These are phyloP conservation scores for Stomatorhinus ivindoensis DNA, from an alignment of 2,113 vertebrate genomes.

Conservation along the genomic window DNA sequence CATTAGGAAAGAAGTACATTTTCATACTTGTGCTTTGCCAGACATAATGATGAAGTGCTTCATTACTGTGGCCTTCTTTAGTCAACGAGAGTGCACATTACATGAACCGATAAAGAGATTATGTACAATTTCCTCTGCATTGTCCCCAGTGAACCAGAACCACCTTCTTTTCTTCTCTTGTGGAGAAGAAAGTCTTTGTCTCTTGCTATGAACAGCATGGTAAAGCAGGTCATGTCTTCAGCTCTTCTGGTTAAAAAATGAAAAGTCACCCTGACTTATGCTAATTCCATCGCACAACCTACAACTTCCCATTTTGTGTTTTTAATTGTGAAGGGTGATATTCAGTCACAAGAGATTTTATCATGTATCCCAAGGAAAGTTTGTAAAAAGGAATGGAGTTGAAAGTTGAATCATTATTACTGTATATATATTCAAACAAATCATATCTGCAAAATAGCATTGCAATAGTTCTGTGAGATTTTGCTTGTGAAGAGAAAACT, in stretches of 20 bases:
- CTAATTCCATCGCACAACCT: background rate
- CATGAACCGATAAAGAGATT: background rate
- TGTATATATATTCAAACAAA: background rate
- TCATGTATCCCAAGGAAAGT: background rate
- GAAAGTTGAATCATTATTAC: background rate
- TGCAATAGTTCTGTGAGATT: background rate
- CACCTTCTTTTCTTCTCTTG: background rate
- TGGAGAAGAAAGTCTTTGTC: background rate
- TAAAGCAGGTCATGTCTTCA: slow-evolving; percentile 3
- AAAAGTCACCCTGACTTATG: background rate
- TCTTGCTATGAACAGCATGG: background rate
- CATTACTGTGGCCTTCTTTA: background rate
- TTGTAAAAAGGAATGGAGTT: background rate
- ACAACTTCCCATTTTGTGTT: background rate
- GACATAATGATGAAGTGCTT: background rate
- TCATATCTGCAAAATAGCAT: background rate
- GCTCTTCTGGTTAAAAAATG: background rate
- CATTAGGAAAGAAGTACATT: background rate
- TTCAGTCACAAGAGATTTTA: background rate
- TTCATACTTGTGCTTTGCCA: background rate
- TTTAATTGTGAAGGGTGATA: background rate
- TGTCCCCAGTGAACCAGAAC: background rate
- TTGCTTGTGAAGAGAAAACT: background rate
- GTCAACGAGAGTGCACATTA: background rate
- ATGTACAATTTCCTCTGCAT: background rate